Evolutionary conservation across 92 coral and sea anemone genomes (phyloP).

Genomic region (Epizoanthus illoricatus): DNA sequence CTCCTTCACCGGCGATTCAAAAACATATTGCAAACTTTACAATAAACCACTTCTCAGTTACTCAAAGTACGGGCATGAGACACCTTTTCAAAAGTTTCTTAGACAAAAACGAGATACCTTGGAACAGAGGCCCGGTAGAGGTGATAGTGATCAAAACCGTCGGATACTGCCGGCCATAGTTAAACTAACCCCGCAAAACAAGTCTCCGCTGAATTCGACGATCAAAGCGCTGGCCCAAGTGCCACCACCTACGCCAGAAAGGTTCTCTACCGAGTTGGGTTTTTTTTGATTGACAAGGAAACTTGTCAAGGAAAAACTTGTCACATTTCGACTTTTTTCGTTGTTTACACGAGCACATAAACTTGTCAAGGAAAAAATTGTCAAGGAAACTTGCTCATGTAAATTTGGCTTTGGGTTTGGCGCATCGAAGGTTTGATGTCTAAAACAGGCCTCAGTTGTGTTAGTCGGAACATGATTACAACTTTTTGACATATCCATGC

Average conservation of each 20-base stretch:
- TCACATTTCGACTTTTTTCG: too few relatives aligned
- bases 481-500: too few relatives aligned
- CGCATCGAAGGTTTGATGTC: too few relatives aligned
- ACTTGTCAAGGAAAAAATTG: too few relatives aligned
- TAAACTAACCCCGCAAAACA: constrained; percentile 61
- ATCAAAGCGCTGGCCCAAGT: background rate
- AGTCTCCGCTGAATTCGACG: background rate
- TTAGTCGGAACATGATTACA: too few relatives aligned
- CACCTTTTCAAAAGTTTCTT: constrained; percentile 17
- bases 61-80: constrained; percentile 11
- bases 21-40: background rate
- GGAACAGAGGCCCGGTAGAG: background rate
- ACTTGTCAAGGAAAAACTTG: too few relatives aligned
- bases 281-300: too few relatives aligned
- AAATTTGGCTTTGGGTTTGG: too few relatives aligned
- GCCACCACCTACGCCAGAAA: constrained; percentile 50
- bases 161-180: constrained; percentile 54
- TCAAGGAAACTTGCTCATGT: too few relatives aligned
- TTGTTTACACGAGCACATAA: too few relatives aligned
- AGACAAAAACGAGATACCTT: background rate
- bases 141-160: background rate
- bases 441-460: too few relatives aligned
- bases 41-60: constrained; percentile 14
- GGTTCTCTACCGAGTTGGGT: background rate
- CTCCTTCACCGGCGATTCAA: background rate